Evolutionary conservation across 2,888 invertebrate species (phyloP), one percentile per base, ranked within the genome.

Genomic region (Drosophila peninsularis): DNA sequence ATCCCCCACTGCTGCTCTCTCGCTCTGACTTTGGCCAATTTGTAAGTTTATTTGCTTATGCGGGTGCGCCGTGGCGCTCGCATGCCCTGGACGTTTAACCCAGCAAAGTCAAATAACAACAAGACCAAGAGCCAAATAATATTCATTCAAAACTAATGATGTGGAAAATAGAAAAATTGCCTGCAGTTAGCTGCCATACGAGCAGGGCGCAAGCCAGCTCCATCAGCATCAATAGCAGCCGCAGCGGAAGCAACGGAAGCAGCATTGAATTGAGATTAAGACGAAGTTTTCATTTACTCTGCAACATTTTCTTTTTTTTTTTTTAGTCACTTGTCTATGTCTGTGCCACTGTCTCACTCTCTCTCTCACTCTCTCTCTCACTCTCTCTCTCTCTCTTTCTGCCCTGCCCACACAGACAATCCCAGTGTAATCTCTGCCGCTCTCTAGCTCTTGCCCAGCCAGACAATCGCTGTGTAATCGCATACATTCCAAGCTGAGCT

Each of bases 111-210:
- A 61, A 49, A 30, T 30, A 30, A 17, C 30, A 63, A 30, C 45
- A 53, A 13, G 27, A 49, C 44, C 52, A 57, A 21, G 53, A 24
- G 24, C 24, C 14, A 71, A 66, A 73, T 65, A 79, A 85, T 85
- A 88, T 88, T 83, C 88, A 88, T 85, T 86, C 84, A 82, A 82
- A 87, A 78, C 82, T 83, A 86, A 86, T 89, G 89, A 84, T 82
- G 89, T 74, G 84, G 84, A 86, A 86, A 86, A 87, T 86, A 83
- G 79, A 83, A 81, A 86, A 79, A 85, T 88, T 78, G 81, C 83
- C 84, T 76, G 81, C 75, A 83, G 78, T 76, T 88, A 84, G 74
- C 58, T 65, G 57, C 61, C 52, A 47, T 30, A 13, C 41, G 30
- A 50, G 44, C 44, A 42, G 42, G 24, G 24, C 39, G 47, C 5